These are phyloP conservation scores for Cylloceria caligata DNA, from an alignment of 2,888 invertebrate genomes.

Conservation along the genomic window DNA sequence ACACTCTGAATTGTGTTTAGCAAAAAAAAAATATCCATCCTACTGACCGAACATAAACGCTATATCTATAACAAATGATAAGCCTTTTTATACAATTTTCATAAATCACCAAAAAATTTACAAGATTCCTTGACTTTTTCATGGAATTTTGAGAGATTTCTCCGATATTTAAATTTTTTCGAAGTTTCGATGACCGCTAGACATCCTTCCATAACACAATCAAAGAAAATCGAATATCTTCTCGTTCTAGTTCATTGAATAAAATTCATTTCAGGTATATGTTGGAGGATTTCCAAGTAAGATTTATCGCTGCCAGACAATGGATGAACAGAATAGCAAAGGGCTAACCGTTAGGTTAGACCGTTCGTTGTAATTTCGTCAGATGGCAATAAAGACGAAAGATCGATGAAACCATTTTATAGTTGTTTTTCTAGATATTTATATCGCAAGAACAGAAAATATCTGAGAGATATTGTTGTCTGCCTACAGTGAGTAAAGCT, in stretches of 20 bases:
- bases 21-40: too few relatives aligned
- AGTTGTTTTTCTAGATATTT: conserved; percentile 1
- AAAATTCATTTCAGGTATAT: conserved; percentile 45
- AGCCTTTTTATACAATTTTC: too few relatives aligned
- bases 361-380: conserved; percentile 36
- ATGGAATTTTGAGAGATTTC: too few relatives aligned
- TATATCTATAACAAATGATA: too few relatives aligned
- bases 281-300: conserved; percentile 26
- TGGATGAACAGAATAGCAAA: neutral
- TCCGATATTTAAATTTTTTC: too few relatives aligned
- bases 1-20: too few relatives aligned
- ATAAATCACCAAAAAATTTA: too few relatives aligned
- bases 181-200: too few relatives aligned
- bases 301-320: conserved; percentile 1
- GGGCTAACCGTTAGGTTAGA: neutral
- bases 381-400: conserved; percentile 23
- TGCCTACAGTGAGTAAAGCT: conserved; percentile 1
- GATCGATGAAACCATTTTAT: conserved; percentile 41
- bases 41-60: too few relatives aligned
- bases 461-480: conserved; percentile 11
- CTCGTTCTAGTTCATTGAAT: conserved; percentile 26
- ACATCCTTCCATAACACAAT: too few relatives aligned
- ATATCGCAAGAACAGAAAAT: neutral
- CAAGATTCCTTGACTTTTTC: too few relatives aligned
- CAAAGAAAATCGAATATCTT: conserved; percentile 22